Percentiles rank a stretch among this genome's conserved stretches.
Evolutionary conservation across 2,113 vertebrate species (phyloP).

Genomic region (Serinus canaria): DNA sequence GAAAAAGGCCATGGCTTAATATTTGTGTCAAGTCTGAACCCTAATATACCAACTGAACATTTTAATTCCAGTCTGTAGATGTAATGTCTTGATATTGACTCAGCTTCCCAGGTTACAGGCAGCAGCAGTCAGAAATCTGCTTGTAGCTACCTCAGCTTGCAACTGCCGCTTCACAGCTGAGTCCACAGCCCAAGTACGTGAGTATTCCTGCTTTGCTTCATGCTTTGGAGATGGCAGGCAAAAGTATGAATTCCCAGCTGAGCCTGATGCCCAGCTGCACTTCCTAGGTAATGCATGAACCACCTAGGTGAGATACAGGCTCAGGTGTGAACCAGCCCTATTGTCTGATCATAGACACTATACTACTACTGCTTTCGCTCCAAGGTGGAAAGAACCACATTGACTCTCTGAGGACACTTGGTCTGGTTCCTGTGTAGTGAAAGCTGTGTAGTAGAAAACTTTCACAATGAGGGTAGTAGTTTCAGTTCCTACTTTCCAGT

Average conservation of each 20-base stretch:
- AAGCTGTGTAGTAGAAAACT: not conserved
- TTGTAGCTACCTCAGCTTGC: not conserved
- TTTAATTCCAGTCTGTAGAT: not conserved
- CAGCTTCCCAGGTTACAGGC: not conserved
- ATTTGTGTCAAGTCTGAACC: not conserved
- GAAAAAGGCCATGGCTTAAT: not conserved
- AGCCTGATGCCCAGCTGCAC: not conserved
- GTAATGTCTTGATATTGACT: not conserved
- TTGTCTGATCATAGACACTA: not conserved
- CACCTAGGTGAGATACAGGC: not conserved
- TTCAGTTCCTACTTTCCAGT: not conserved
- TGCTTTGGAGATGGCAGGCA: not conserved
- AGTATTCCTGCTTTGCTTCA: not conserved
- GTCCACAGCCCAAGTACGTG: not conserved
- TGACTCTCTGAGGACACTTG: not conserved
- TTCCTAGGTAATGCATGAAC: not conserved
- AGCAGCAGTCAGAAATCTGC: not conserved
- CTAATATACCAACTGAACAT: not conserved
- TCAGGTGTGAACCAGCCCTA: not conserved
- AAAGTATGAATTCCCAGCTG: not conserved
- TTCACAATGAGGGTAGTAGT: not conserved
- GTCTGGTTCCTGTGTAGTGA: not conserved
- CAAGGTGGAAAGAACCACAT: not conserved
- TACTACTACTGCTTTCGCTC: not conserved
- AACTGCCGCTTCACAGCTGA: not conserved